Conservation (phyloP, 2,888 invertebrate species). For the Athrips mouffetella region DNA sequence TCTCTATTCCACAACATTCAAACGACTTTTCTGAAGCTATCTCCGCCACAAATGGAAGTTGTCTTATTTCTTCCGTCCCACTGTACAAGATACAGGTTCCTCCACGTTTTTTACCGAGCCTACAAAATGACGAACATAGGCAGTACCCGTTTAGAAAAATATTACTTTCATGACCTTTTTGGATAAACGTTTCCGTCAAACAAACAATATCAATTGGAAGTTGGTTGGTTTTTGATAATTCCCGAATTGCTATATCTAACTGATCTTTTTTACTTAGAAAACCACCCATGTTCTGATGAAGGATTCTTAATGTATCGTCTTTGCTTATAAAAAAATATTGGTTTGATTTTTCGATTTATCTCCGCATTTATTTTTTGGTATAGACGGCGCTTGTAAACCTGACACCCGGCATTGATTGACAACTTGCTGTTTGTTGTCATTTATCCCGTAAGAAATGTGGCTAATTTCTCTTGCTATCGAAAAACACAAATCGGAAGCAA, state of each 20-base stretch:
- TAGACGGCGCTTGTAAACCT: not conserved
- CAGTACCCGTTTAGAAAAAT: not conserved
- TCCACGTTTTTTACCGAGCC: not conserved
- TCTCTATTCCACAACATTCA: not conserved
- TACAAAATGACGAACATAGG: not conserved
- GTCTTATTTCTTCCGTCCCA: not conserved
- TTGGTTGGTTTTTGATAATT: not conserved
- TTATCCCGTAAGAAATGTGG: not conserved
- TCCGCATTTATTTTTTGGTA: not conserved
- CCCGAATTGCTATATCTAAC: not conserved
- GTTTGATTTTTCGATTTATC: not conserved
- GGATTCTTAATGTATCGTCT: not conserved
- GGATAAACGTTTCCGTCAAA: not conserved
- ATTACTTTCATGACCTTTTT: not conserved
- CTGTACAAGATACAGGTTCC: not conserved
- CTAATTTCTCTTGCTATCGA: not conserved
- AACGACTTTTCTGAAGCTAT: not conserved
- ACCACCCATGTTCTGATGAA: not conserved
- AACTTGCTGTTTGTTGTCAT: not conserved
- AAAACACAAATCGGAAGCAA: not conserved
- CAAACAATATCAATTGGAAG: not conserved
- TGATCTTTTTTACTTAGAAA: not conserved
- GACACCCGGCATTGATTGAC: not conserved
- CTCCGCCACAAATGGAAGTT: not conserved
- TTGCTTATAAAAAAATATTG: not conserved